A percentile compares a stretch with the other conserved stretches of the same genome.
These are phyloP conservation scores for Tauraco hartlaubi DNA, from an alignment of 2,797 vertebrate genomes.

Conservation along the genomic window DNA sequence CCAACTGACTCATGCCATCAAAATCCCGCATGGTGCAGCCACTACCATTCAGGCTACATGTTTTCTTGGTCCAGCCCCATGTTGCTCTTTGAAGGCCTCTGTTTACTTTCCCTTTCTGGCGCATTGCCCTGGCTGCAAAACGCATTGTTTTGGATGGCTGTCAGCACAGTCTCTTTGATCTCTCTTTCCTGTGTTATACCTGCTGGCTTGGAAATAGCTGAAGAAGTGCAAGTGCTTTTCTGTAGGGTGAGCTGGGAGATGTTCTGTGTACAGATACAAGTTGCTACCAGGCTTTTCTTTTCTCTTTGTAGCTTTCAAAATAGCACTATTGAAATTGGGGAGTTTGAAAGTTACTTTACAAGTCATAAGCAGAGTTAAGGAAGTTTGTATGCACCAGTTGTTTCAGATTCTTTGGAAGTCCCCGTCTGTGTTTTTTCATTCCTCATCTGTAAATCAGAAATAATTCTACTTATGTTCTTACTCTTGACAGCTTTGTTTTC, in stretches of 20 bases:
- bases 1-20: background rate
- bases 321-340: background rate
- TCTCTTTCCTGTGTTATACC: slow-evolving; percentile 25
- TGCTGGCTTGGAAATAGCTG: slow-evolving; percentile 12
- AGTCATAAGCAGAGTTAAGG: background rate
- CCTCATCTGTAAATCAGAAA: slow-evolving; percentile 2
- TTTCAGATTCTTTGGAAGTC: slow-evolving; percentile 37
- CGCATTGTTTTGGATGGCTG: slow-evolving; percentile 37
- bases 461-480: background rate
- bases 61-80: slow-evolving; percentile 4
- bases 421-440: background rate
- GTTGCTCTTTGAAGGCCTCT: slow-evolving; percentile 17
- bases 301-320: background rate
- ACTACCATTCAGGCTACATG: background rate
- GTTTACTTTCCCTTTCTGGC: slow-evolving; percentile 39
- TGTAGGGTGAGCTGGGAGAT: background rate
- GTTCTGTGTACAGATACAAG: background rate
- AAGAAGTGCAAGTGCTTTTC: slow-evolving; percentile 17
- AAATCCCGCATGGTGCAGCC: background rate
- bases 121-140: background rate
- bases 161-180: slow-evolving; percentile 30
- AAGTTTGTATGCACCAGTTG: background rate
- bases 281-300: background rate
- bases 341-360: background rate
- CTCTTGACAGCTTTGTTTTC: background rate